These are phyloP conservation scores for Anguilla marmorata DNA, from an alignment of 2,797 vertebrate species.

Conservation along the genomic window DNA sequence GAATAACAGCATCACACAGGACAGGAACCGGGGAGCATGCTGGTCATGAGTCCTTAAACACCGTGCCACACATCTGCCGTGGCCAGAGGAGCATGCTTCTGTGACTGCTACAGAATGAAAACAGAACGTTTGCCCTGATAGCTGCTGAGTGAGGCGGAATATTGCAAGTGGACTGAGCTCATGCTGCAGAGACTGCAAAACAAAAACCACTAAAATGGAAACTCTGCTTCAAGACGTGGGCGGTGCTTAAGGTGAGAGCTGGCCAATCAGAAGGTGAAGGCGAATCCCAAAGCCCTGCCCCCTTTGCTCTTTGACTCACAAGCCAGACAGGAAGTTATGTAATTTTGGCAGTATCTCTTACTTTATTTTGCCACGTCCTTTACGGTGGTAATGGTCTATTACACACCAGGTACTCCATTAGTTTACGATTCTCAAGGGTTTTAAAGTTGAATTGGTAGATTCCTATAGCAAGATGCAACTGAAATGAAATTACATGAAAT, in stretches of 20 bases:
- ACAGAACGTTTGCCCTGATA: slow-evolving; percentile 16
- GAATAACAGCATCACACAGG: neutral
- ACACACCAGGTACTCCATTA: neutral
- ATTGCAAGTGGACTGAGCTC: slow-evolving; percentile 49
- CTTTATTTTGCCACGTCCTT: slow-evolving; percentile 51
- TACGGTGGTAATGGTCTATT: neutral
- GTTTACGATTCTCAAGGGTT: neutral
- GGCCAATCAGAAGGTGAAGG: slow-evolving; percentile 58
- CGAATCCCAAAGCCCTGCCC: slow-evolving; percentile 52
- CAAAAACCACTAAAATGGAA: slow-evolving; percentile 50
- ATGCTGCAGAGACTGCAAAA: slow-evolving; percentile 48
- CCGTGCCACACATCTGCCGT: neutral
- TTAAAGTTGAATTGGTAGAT: neutral
- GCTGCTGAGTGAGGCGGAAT: slow-evolving; percentile 52
- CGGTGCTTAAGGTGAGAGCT: slow-evolving; percentile 48
- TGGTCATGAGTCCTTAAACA: neutral
- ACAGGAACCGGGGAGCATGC: neutral
- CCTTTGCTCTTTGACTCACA: slow-evolving; percentile 57
- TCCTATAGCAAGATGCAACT: neutral
- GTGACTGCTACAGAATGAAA: slow-evolving; percentile 5
- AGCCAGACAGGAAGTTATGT: slow-evolving; percentile 64
- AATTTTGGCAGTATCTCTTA: slow-evolving; percentile 69
- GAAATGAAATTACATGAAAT: neutral
- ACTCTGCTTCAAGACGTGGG: slow-evolving; percentile 63
- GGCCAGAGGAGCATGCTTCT: neutral